Percentiles rank a stretch among this genome's conserved stretches.
Evolutionary conservation across 2,113 vertebrate species (phyloP).

Genomic region (Zapornia atra): DNA sequence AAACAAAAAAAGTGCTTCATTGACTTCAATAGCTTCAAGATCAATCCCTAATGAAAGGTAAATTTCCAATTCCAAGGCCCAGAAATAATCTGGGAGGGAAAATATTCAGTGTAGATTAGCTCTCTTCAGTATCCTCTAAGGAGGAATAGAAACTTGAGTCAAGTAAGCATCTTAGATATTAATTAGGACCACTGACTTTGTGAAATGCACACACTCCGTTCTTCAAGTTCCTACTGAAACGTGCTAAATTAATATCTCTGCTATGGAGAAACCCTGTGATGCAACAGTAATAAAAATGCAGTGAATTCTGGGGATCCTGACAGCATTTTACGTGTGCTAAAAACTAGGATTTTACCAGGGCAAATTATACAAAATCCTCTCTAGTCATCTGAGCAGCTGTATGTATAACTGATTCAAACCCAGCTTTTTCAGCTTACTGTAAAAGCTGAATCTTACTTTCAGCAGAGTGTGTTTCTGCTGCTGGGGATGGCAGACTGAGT

Average conservation of each 20-base stretch:
- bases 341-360: background rate
- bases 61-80: background rate
- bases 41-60: background rate
- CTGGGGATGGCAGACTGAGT: rapidly evolving
- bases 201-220: background rate
- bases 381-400: background rate
- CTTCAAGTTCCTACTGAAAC: background rate
- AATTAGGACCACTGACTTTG: background rate
- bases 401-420: background rate
- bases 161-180: conserved; percentile 15
- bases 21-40: conserved; percentile 2
- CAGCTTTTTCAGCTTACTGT: background rate
- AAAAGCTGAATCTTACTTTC: background rate
- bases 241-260: background rate
- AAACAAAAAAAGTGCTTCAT: background rate
- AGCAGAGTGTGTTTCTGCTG: background rate
- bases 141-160: background rate
- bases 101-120: conserved; percentile 9
- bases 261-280: background rate
- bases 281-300: background rate
- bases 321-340: background rate
- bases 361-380: background rate
- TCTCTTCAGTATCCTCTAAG: background rate
- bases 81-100: conserved; percentile 11
- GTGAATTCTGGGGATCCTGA: background rate